Evolutionary conservation across 2,797 vertebrate species (phyloP), one percentile per base, ranked within the genome.

Genomic region (Syngnathus acus): DNA sequence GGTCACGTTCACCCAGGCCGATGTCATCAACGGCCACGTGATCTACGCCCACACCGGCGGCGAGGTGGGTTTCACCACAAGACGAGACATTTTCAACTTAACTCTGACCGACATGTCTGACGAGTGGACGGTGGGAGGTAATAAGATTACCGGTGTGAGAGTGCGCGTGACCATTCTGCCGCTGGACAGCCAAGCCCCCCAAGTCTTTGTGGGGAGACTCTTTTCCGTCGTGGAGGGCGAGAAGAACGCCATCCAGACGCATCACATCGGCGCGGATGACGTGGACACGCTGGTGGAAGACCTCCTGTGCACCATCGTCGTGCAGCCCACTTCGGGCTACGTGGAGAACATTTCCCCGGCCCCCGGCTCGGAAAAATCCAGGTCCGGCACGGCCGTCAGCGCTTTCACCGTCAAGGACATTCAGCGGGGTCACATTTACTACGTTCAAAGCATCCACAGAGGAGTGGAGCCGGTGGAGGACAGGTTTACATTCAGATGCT

Each of bases 261-360:
- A 79, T 66, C 92, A 98, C 65, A 85, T 98, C 53, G 93, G 86
- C 16, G 93, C 92, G 16, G 83, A 92, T 65, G 97, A 99, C 74
- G 68, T 72, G 0, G 97, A 99, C 86, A 95, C 94, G 6, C 91
- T 92, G 16, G 90, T 70, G 0, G 94, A 98, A 65, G 95, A 97
- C 77, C 90, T 99, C 66, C 89, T 97, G 57, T 99, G 96, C 76
- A 98, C 94, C 1, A 94, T 99, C 79, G 89, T 97, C 50, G 91
- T 93, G 47, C 97, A 99, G 82, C 93, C 96, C 0, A 88, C 89
- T 0, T 95, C 94, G 1, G 97, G 96, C 0, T 99, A 98, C 3
- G 79, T 97, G 47, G 97, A 99, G 81, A 99, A 99, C 74, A 95
- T 98, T 64, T 97, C 97, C 66, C 97, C 97, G 40, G 94, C 95